Percentiles rank a stretch among this genome's conserved stretches.
Conservation (phyloP, 2,113 vertebrate species). For the Telmatochromis brachygnathus region DNA sequence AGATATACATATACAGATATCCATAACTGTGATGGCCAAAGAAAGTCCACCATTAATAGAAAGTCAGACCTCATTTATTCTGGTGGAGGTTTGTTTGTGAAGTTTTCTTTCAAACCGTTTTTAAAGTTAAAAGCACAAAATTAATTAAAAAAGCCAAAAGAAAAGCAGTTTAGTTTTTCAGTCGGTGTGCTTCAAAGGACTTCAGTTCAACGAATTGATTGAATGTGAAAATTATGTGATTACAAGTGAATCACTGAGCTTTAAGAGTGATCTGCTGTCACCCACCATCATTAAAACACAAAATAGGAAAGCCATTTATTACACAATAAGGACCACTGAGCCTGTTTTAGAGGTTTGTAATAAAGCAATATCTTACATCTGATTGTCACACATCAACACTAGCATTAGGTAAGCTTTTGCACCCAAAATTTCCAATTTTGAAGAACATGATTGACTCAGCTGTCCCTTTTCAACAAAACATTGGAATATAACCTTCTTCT, state of each 20-base stretch:
- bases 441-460: background rate
- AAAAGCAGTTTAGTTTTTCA: background rate
- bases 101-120: background rate
- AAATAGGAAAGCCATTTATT: background rate
- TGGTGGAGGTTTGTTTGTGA: background rate
- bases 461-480: background rate
- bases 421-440: background rate
- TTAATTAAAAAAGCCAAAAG: background rate
- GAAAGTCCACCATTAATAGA: background rate
- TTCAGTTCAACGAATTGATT: background rate
- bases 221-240: background rate
- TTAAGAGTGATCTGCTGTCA: background rate
- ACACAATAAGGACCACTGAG: background rate
- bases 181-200: background rate
- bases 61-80: background rate
- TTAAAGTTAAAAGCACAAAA: background rate
- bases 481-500: background rate
- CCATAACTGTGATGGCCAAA: background rate
- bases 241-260: background rate
- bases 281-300: background rate
- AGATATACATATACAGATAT: background rate
- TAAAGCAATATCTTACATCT: background rate
- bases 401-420: background rate
- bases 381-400: background rate
- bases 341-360: background rate